Base-by-base conservation (phyloP, 2,113 vertebrate genomes). In the Pterocles burchelli region DNA sequence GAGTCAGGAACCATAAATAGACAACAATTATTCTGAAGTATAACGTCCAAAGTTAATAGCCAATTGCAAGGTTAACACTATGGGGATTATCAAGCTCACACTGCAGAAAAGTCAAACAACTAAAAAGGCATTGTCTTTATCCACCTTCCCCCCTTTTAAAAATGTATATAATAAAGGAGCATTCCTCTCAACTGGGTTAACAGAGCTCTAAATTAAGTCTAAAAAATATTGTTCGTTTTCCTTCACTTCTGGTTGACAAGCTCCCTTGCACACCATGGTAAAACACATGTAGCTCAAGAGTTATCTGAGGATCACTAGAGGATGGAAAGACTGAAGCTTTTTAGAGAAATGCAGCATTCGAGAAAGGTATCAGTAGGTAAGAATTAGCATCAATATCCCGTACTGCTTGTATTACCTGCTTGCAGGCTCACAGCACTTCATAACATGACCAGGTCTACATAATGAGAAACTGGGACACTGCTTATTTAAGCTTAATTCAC, bases 81-180 rank as follows among this genome's bases (percentile, higher is more conserved):
- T 1, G 7, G 48, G 41, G 46, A 58, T 77, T 90, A 41, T 26
- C 19, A 78, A 62, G n/a, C 22, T 76, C 24, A 71, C 21, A 25
- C 2, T 41, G 24, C 15, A 83, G 58, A 49, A 79, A 65, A 55
- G 13, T 2, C 48, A 68, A 20, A 7, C 11, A 52, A 26, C 14
- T 16, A 9, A 13, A 84, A 25, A 28, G 2, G 2, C 18, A 8
- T 5, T 59, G 25, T n/a, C 59, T 75, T 73, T 34, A 48, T 48
- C 58, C 16, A 43, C 3, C 5, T 2, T 9, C 1, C 3, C 1
- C 0, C 6, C 16, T 54, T 41, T 38, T 3, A 13, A 28, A 78
- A 70, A 36, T 13, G 5, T 34, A 3, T 55, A 33, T 41, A 46
- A 51, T 28, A 34, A 21, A 10, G 8, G 6, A 68, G 3, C 38